A percentile compares a stretch with the other conserved stretches of the same genome.
phyloP scores from a whole-genome alignment of 2,113 vertebrate species.

The Theropithecus gelada region DNA sequence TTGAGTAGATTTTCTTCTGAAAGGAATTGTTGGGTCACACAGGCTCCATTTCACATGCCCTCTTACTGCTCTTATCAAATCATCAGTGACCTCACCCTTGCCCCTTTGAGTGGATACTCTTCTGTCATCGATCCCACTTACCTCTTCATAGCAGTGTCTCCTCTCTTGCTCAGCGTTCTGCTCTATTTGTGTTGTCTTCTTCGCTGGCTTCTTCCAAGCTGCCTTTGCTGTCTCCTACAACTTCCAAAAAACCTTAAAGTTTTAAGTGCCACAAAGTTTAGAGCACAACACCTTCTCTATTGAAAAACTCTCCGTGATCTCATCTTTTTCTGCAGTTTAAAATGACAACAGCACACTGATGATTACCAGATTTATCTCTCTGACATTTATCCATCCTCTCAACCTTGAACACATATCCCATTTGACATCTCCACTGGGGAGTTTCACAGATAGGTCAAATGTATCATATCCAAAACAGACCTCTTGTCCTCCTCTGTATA shows the following conservation, averaged over 20 bases:
- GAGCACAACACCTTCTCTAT: background rate
- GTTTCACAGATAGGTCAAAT: background rate
- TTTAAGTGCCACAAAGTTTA: background rate
- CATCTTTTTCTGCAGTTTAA: background rate
- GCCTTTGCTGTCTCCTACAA: background rate
- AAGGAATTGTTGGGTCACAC: background rate
- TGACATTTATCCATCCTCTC: background rate
- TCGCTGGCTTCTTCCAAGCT: accelerated
- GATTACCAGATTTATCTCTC: background rate
- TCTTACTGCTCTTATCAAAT: background rate
- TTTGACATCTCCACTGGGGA: background rate
- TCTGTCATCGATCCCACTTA: background rate
- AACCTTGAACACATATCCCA: background rate
- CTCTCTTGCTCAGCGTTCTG: background rate
- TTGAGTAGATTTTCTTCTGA: background rate
- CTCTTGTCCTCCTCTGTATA: background rate
- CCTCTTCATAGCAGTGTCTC: background rate
- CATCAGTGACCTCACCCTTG: accelerated
- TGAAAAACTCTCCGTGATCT: background rate
- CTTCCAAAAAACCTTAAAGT: background rate
- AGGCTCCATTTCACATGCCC: background rate
- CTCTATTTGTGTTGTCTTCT: background rate
- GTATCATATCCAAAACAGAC: background rate
- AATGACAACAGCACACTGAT: background rate
- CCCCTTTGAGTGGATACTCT: no score